phyloP scores from a whole-genome alignment of 1,140 invertebrate genomes.

The Tribolium castaneum region DNA sequence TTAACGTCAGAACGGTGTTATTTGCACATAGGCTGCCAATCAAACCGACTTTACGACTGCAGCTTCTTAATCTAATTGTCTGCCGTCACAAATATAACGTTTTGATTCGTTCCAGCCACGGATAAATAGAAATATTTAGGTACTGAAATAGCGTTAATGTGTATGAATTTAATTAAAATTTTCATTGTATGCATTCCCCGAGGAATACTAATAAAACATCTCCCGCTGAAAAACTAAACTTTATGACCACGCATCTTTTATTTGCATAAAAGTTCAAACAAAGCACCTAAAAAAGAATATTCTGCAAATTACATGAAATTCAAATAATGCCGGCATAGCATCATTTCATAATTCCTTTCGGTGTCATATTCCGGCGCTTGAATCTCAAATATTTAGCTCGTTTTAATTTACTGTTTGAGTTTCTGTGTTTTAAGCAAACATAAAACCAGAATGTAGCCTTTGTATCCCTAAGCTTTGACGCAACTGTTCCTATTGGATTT shows the following conservation, averaged over 20 bases:
- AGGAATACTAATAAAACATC: conserved; percentile 17
- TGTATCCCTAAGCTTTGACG: conserved; percentile 23
- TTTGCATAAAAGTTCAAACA: conserved; percentile 36
- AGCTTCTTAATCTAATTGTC: not conserved
- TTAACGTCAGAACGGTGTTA: conserved; percentile 7
- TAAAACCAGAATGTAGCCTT: conserved; percentile 26
- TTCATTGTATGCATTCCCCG: not conserved
- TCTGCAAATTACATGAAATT: conserved; percentile 34
- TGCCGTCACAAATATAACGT: not conserved
- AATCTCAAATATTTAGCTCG: conserved; percentile 35
- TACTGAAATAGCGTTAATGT: not conserved
- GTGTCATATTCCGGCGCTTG: conserved; percentile 32
- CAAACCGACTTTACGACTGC: not conserved
- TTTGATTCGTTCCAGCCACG: not conserved
- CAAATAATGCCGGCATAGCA: conserved; percentile 34
- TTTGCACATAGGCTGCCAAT: conserved; percentile 8
- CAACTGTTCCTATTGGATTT: not conserved
- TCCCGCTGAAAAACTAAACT: conserved; percentile 2
- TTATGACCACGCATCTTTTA: conserved; percentile 24
- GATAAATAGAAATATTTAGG: not conserved
- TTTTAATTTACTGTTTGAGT: conserved; percentile 35
- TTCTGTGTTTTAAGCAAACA: conserved; percentile 33
- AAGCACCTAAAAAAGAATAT: conserved; percentile 31
- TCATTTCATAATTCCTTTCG: conserved; percentile 34
- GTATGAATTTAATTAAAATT: conserved; percentile 26